Conservation (phyloP, 2,888 invertebrate species). For the Cephus pygmeus region DNA sequence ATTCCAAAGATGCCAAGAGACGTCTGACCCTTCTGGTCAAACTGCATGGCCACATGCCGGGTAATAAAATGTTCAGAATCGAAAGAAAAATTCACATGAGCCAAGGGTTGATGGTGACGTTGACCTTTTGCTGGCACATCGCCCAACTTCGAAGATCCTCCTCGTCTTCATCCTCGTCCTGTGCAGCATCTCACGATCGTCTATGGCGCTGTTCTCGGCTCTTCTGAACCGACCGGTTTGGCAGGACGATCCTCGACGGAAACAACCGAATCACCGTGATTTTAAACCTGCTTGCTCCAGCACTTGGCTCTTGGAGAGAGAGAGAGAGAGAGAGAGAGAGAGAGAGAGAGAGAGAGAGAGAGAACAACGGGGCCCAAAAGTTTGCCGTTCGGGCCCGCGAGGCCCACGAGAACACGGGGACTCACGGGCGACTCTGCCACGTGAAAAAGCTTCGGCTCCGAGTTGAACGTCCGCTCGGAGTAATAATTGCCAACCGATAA, state of each 20-base stretch:
- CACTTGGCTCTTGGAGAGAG: not conserved
- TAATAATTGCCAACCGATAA: not conserved
- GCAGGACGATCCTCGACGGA: conserved; percentile 11
- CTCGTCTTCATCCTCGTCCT: conserved; percentile 13
- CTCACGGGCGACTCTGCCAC: not conserved
- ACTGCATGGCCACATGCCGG: not conserved
- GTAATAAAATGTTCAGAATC: not conserved
- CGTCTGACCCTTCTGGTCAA: not conserved
- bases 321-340: too few relatives aligned
- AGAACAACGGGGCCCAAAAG: not conserved
- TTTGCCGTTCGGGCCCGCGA: not conserved
- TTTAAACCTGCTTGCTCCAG: conserved; percentile 35
- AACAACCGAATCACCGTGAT: conserved; percentile 48
- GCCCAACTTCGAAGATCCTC: conserved; percentile 40
- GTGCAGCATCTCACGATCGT: not conserved
- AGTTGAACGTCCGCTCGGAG: not conserved
- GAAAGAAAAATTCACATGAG: not conserved
- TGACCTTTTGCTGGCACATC: conserved; percentile 44
- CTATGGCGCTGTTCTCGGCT: not conserved
- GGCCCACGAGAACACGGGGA: not conserved
- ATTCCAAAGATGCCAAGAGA: not conserved
- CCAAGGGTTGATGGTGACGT: conserved; percentile 32
- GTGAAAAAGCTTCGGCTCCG: not conserved
- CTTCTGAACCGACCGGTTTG: not conserved
- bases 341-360: too few relatives aligned